A percentile compares a stretch with the other conserved stretches of the same genome.
Conservation (phyloP, 2,888 invertebrate species). For the Hirtodrosophila histrioides region DNA sequence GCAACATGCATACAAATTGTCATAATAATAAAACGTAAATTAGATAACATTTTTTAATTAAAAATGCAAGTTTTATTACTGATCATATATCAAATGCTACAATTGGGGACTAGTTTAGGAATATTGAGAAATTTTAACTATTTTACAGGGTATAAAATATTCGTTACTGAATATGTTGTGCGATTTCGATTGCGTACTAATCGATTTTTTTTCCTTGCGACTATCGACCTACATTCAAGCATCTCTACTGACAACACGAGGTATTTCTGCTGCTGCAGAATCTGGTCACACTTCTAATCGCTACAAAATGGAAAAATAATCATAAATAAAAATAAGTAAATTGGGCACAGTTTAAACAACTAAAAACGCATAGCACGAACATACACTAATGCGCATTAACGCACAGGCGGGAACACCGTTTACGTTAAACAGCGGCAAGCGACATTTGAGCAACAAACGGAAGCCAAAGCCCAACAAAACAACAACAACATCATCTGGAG, state of each 20-base stretch:
- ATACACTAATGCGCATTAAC: constrained; percentile 43
- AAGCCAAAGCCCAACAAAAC: background rate
- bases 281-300: constrained; percentile 42
- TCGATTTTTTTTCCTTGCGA: too few relatives aligned
- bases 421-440: constrained; percentile 15
- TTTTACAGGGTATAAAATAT: too few relatives aligned
- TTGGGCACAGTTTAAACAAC: constrained; percentile 29
- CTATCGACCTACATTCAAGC: constrained; percentile 6
- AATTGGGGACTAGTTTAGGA: too few relatives aligned
- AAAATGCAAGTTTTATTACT: background rate
- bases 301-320: constrained; percentile 62
- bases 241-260: background rate
- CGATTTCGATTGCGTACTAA: too few relatives aligned
- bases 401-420: constrained; percentile 10
- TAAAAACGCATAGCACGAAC: constrained; percentile 31
- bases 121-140: too few relatives aligned
- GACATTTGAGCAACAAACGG: constrained; percentile 8
- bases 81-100: too few relatives aligned
- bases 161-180: too few relatives aligned
- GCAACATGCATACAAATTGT: constrained; percentile 62
- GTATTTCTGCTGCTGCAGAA: constrained; percentile 12
- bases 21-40: constrained; percentile 68
- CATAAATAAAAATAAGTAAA: constrained; percentile 56
- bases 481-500: constrained; percentile 21
- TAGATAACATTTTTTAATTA: constrained; percentile 47